phyloP scores from a whole-genome alignment of 2,113 vertebrate species.

The Pterophyllum scalare region DNA sequence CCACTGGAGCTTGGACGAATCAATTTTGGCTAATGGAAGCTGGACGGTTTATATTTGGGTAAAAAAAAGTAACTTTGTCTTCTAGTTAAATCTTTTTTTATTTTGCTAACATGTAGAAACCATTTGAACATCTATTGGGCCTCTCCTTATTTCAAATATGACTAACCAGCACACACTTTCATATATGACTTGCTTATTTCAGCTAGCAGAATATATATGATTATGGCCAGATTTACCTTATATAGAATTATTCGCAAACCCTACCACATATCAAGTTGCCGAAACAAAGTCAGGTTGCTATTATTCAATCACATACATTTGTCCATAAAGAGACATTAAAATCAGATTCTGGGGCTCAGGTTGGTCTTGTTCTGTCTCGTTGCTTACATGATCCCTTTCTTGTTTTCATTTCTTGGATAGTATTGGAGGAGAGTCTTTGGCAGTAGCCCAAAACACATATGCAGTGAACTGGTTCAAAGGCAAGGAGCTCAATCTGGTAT shows the following conservation, averaged over 20 bases:
- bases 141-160: not conserved
- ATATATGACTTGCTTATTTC: not conserved
- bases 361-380: not conserved
- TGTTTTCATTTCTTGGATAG: slow-evolving; percentile 70
- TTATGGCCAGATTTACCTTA: not conserved
- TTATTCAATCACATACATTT: not conserved
- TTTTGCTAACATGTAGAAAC: not conserved
- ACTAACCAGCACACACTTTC: not conserved
- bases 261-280: not conserved
- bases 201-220: not conserved
- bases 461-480: slow-evolving; percentile 99
- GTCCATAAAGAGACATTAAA: not conserved
- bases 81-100: not conserved
- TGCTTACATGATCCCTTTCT: not conserved
- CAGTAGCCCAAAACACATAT: slow-evolving; percentile 97
- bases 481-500: slow-evolving; percentile 96
- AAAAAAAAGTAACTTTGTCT: slow-evolving; percentile 60
- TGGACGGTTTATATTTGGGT: slow-evolving; percentile 97
- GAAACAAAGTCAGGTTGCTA: not conserved
- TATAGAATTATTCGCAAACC: not conserved
- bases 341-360: not conserved
- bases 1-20: slow-evolving; percentile 86
- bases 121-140: not conserved
- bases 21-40: slow-evolving; percentile 92
- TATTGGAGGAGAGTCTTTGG: slow-evolving; percentile 95